Evolutionary conservation across 1,140 invertebrate species (phyloP).

Genomic region (Bombyx mandarina): DNA sequence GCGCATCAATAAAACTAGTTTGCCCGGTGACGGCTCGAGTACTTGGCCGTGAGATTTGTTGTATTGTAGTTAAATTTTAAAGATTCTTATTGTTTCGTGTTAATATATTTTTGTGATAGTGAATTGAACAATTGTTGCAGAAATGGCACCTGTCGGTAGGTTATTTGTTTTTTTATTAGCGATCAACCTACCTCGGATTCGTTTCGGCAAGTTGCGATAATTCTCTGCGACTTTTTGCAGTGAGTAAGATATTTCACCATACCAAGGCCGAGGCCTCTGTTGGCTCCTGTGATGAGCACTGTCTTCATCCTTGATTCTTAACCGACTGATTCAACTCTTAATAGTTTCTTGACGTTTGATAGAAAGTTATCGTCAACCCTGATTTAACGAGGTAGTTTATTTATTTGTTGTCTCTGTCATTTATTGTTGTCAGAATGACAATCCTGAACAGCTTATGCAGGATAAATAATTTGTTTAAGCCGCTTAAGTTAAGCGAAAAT

Average conservation of each 20-base stretch:
- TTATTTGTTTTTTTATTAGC: conserved; percentile 15
- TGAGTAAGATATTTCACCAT: conserved; percentile 77
- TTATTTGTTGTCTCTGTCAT: conserved; percentile 37
- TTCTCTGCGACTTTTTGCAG: conserved; percentile 41
- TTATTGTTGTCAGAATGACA: conserved; percentile 53
- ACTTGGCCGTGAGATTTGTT: conserved; percentile 22
- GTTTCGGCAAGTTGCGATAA: conserved; percentile 60
- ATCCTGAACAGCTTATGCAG: conserved; percentile 51
- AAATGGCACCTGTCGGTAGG: conserved; percentile 63
- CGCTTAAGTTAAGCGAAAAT: conserved; percentile 27
- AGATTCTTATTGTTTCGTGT: conserved; percentile 8
- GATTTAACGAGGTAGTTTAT: background rate
- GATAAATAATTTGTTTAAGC: conserved; percentile 41
- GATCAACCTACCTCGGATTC: conserved; percentile 46
- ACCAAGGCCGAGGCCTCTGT: conserved; percentile 89
- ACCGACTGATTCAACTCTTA: conserved; percentile 8
- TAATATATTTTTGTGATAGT: conserved; percentile 3
- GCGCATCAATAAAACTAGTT: conserved; percentile 22
- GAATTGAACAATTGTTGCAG: background rate
- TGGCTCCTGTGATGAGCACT: conserved; percentile 89
- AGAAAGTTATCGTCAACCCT: conserved; percentile 9
- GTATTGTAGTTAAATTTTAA: conserved; percentile 11
- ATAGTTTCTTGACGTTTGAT: conserved; percentile 29
- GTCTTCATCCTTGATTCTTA: conserved; percentile 75
- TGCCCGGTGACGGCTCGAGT: conserved; percentile 14